Conservation (phyloP, 92 coral and sea anemone species). For the Zoanthus solanderi region DNA sequence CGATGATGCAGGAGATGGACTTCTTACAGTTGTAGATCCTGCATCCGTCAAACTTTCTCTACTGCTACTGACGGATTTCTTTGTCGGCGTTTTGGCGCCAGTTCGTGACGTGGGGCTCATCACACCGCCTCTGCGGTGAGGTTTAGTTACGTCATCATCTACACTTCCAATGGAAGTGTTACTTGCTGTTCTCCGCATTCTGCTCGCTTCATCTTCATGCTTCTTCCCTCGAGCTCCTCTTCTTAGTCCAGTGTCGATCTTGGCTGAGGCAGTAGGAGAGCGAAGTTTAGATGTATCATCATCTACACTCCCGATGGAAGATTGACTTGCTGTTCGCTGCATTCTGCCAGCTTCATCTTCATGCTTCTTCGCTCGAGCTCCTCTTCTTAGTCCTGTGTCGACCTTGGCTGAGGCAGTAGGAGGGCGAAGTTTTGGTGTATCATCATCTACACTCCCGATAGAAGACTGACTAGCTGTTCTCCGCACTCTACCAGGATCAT, state of each 20-base stretch:
- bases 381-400: slow-evolving; percentile 48
- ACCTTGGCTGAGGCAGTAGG: slow-evolving; percentile 67
- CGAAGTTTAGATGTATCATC: slow-evolving; percentile 9
- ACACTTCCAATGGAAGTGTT: slow-evolving; percentile 82
- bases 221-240: slow-evolving; percentile 47
- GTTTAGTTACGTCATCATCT: slow-evolving; percentile 14
- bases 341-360: slow-evolving; percentile 45
- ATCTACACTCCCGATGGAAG: slow-evolving; percentile 74
- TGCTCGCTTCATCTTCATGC: slow-evolving; percentile 49
- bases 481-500: slow-evolving; percentile 43
- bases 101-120: slow-evolving; percentile 47
- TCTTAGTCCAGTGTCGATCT: slow-evolving; percentile 55
- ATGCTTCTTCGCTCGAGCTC: slow-evolving; percentile 50
- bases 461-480: slow-evolving; percentile 80
- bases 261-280: slow-evolving; percentile 60
- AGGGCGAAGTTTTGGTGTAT: not conserved
- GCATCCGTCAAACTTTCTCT: slow-evolving; percentile 37
- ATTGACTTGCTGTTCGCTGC: slow-evolving; percentile 73
- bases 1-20: slow-evolving; percentile 30
- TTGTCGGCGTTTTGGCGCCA: slow-evolving; percentile 27
- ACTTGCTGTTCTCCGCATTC: slow-evolving; percentile 65
- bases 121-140: slow-evolving; percentile 45
- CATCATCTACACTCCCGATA: slow-evolving; percentile 66
- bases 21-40: not conserved
- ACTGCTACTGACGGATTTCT: slow-evolving; percentile 39